phyloP scores from a whole-genome alignment of 2,888 invertebrate species.

The Temnothorax ravouxi region DNA sequence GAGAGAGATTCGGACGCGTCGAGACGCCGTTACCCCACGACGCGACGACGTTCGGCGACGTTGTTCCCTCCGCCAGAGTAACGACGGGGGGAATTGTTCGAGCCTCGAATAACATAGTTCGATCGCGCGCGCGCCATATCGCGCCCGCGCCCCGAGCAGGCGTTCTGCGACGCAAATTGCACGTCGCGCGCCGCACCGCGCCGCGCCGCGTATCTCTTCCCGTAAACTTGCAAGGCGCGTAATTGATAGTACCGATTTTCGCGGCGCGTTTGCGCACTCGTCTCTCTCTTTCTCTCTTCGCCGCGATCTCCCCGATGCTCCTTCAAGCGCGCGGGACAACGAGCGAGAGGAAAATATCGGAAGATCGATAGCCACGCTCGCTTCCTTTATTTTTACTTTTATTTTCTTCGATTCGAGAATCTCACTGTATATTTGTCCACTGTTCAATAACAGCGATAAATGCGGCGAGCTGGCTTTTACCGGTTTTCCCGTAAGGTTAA shows the following conservation, averaged over 20 bases:
- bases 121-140: neutral
- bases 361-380: conserved; percentile 46
- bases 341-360: conserved; percentile 54
- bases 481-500: neutral
- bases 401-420: conserved; percentile 2
- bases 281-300: neutral
- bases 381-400: conserved; percentile 8
- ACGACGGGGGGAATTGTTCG: too few relatives aligned
- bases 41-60: neutral
- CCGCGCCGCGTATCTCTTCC: conserved; percentile 13
- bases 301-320: conserved; percentile 12
- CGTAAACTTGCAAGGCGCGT: conserved; percentile 36
- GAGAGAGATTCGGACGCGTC: conserved; percentile 14
- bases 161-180: conserved; percentile 35
- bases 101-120: neutral
- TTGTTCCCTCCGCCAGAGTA: too few relatives aligned
- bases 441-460: conserved; percentile 18
- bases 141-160: neutral
- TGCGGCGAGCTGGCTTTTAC: neutral
- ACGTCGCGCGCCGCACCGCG: conserved; percentile 4
- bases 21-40: neutral
- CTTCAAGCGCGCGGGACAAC: conserved; percentile 46
- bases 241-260: conserved; percentile 57
- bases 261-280: conserved; percentile 49
- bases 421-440: neutral